These are phyloP conservation scores for Drosophila merina DNA, from an alignment of 2,888 invertebrate species.

Conservation along the genomic window DNA sequence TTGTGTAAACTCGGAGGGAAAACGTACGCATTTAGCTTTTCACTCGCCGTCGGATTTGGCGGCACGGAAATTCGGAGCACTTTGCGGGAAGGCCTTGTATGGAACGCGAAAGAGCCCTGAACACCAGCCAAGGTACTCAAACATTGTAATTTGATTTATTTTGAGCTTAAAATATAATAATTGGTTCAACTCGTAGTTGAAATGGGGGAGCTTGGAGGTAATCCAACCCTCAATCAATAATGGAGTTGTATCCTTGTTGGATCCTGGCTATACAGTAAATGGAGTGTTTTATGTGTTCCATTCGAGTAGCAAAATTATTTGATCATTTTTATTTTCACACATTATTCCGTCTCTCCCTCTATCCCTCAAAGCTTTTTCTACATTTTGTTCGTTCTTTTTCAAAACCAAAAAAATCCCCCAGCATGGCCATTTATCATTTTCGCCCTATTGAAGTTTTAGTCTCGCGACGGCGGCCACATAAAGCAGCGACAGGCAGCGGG, in stretches of 20 bases:
- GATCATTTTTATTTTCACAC: conserved; percentile 68
- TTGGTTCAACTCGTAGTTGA: neutral
- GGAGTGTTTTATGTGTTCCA: neutral
- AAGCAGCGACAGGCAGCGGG: conserved; percentile 68
- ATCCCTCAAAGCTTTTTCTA: neutral
- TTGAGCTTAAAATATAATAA: neutral
- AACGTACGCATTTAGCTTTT: conserved; percentile 52
- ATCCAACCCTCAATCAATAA: neutral
- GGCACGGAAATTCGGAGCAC: conserved; percentile 5
- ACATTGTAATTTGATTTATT: conserved; percentile 1
- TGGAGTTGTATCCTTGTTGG: neutral
- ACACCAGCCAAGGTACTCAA: neutral
- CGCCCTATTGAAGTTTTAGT: conserved; percentile 77
- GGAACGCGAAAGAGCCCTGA: neutral
- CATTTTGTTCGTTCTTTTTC: neutral
- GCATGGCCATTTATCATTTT: conserved; percentile 77
- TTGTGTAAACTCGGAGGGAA: conserved; percentile 58
- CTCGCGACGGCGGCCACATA: conserved; percentile 71
- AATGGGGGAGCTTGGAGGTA: too few relatives aligned
- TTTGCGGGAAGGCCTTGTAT: neutral
- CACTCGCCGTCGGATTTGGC: conserved; percentile 30
- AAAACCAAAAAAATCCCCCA: conserved; percentile 56
- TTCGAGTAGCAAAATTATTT: conserved; percentile 51
- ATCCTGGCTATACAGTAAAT: neutral
- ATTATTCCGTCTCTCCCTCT: conserved; percentile 44